Conservation (phyloP, 2,888 invertebrate genomes). For the Lottia scabra region DNA sequence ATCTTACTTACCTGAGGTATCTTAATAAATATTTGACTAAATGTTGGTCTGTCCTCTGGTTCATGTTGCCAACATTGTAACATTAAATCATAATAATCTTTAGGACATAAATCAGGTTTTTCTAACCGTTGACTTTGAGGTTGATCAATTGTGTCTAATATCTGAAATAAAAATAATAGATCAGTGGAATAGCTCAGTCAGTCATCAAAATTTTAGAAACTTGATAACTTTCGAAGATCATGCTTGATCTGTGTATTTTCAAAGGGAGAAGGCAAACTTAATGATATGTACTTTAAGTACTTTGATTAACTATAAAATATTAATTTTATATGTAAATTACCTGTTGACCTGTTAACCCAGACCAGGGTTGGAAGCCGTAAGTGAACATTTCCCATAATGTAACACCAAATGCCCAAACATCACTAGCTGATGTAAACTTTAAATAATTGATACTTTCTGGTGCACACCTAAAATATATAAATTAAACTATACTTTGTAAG, state of each 20-base stretch:
- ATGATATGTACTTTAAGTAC: no score
- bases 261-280: neutral
- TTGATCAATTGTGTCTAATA: conserved; percentile 93
- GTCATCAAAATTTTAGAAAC: no score
- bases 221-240: no score
- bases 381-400: conserved; percentile 99
- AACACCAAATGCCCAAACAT: conserved; percentile 98
- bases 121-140: conserved; percentile 89
- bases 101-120: conserved; percentile 93
- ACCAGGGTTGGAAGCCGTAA: conserved; percentile 98
- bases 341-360: conserved; percentile 64
- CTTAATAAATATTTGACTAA: conserved; percentile 83
- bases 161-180: conserved; percentile 69
- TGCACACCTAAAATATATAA: conserved; percentile 80
- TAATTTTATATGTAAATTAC: no score
- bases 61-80: conserved; percentile 97
- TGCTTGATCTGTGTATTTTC: no score
- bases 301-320: no score
- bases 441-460: conserved; percentile 97
- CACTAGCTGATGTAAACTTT: conserved; percentile 95
- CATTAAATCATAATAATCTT: conserved; percentile 92
- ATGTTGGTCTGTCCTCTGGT: conserved; percentile 87
- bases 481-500: no score
- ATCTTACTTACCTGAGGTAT: conserved; percentile 76
- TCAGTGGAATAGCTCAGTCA: no score